These are phyloP conservation scores for Symphodus melops DNA, from an alignment of 2,113 vertebrate genomes.

Conservation along the genomic window DNA sequence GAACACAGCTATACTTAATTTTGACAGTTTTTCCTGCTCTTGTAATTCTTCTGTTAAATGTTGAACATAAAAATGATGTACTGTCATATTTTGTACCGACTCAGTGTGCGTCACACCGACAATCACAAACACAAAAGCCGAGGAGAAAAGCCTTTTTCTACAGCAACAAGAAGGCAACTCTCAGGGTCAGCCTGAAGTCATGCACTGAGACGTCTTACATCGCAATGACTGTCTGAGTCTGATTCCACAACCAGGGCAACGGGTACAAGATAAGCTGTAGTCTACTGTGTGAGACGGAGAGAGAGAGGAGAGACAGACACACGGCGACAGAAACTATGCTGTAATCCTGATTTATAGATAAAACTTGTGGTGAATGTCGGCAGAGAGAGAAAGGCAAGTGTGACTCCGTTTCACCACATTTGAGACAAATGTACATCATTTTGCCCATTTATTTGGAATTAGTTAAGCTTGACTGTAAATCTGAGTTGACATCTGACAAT, in stretches of 20 bases:
- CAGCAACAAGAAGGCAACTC: conserved; percentile 12
- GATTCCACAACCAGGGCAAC: conserved; percentile 52
- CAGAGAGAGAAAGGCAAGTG: background rate
- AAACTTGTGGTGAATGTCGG: conserved; percentile 3
- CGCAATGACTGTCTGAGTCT: conserved; percentile 57
- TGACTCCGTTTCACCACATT: background rate
- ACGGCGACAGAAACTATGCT: conserved; percentile 27
- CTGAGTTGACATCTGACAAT: background rate
- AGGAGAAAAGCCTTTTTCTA: background rate
- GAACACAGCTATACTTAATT: background rate
- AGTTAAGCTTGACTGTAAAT: background rate
- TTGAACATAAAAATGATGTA: too few relatives aligned
- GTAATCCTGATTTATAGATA: conserved; percentile 18
- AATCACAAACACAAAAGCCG: too few relatives aligned
- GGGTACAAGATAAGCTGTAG: conserved; percentile 42
- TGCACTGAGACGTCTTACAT: conserved; percentile 55
- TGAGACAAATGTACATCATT: background rate
- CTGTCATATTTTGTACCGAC: background rate
- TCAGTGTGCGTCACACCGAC: background rate
- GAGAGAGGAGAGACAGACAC: background rate
- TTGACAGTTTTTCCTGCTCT: background rate
- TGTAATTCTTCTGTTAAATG: background rate
- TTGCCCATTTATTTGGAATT: background rate
- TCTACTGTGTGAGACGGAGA: conserved; percentile 12
- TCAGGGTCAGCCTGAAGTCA: conserved; percentile 25